phyloP scores from a whole-genome alignment of 2,113 vertebrate genomes.

The Mustelus asterias region DNA sequence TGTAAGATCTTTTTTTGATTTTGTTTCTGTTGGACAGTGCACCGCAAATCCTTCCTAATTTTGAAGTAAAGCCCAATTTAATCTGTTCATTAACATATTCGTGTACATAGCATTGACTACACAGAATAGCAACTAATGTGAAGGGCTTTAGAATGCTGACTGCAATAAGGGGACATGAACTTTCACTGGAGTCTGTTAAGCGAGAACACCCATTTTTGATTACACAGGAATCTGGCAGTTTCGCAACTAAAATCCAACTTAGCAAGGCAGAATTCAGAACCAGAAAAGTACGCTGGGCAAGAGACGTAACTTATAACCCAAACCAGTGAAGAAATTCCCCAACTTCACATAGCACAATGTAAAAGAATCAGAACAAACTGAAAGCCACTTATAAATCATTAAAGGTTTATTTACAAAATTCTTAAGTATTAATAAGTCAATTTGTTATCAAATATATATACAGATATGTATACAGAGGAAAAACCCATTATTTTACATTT shows the following conservation, averaged over 20 bases:
- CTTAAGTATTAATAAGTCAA: slow-evolving; percentile 36
- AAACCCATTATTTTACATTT: slow-evolving; percentile 36
- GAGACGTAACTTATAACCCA: background rate
- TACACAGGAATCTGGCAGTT: background rate
- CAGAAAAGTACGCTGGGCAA: background rate
- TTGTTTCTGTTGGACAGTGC: background rate
- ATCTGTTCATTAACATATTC: background rate
- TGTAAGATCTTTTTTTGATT: background rate
- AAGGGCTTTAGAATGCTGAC: background rate
- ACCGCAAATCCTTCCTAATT: background rate
- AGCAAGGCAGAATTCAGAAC: background rate
- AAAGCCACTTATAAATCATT: slow-evolving; percentile 22
- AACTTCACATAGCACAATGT: background rate
- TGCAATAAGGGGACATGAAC: background rate
- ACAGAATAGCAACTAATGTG: background rate
- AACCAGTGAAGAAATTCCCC: background rate
- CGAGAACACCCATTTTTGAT: background rate
- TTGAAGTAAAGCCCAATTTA: background rate
- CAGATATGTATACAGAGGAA: slow-evolving; percentile 27
- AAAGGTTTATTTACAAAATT: slow-evolving; percentile 37
- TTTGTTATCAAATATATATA: slow-evolving; percentile 38
- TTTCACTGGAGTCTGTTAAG: background rate
- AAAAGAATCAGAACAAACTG: background rate
- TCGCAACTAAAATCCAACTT: background rate
- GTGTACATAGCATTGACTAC: background rate